These are phyloP conservation scores for Spodoptera litura DNA, from an alignment of 1,140 invertebrate genomes.

Conservation along the genomic window DNA sequence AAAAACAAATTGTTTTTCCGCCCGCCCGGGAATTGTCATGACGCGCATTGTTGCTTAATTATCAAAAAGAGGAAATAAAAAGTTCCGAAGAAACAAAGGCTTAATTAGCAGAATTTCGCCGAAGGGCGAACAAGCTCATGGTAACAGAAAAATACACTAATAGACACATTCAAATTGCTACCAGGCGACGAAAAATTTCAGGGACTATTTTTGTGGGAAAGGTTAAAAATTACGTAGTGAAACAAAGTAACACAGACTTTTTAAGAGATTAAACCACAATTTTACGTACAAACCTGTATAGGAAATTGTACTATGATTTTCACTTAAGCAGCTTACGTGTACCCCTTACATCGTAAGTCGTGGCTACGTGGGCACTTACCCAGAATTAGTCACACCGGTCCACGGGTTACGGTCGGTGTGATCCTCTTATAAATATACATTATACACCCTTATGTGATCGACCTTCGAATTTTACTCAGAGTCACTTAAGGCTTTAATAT, in stretches of 20 bases:
- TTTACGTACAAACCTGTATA: conserved; percentile 46
- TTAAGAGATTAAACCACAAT: conserved; percentile 42
- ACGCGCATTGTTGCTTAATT: conserved; percentile 38
- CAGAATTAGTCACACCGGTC: conserved; percentile 55
- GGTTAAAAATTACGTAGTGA: conserved; percentile 4
- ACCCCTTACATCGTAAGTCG: conserved; percentile 47
- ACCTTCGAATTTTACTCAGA: conserved; percentile 37
- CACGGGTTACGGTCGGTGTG: conserved; percentile 42
- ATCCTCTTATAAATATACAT: conserved; percentile 50
- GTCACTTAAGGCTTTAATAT: conserved; percentile 2
- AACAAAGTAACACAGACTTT: no score
- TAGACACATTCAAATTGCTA: conserved; percentile 12
- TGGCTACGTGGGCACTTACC: conserved; percentile 60
- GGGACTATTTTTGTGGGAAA: neutral
- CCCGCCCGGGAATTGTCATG: conserved; percentile 25
- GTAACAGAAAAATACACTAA: conserved; percentile 18
- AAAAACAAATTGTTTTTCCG: conserved; percentile 30
- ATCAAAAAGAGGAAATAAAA: conserved; percentile 34
- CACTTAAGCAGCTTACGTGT: conserved; percentile 49
- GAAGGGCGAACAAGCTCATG: conserved; percentile 29
- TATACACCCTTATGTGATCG: conserved; percentile 36
- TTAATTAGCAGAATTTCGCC: conserved; percentile 33
- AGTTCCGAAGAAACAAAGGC: conserved; percentile 35
- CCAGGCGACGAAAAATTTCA: conserved; percentile 4
- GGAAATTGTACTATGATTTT: conserved; percentile 52